These are phyloP conservation scores for Quadriops clusia DNA, from an alignment of 2,888 invertebrate genomes.

Conservation along the genomic window DNA sequence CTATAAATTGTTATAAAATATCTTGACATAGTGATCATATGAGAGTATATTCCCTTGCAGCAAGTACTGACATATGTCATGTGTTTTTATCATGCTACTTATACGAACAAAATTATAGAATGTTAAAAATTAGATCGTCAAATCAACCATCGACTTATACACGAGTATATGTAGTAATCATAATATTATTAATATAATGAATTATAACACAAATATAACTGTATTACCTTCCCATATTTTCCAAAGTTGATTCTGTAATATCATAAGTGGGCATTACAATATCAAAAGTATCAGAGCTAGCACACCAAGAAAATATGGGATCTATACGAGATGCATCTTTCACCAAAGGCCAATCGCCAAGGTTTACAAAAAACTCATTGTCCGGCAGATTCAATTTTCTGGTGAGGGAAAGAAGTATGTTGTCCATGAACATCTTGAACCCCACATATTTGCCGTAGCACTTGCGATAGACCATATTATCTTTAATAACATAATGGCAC, in stretches of 20 bases:
- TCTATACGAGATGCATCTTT: constrained; percentile 39
- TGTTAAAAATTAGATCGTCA: too few species aligned
- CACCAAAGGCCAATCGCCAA: constrained; percentile 92
- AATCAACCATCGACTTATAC: too few species aligned
- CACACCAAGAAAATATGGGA: constrained; percentile 95
- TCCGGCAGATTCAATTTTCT: constrained; percentile 76
- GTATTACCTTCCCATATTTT: constrained; percentile 86
- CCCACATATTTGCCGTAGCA: constrained; percentile 93
- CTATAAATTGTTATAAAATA: too few species aligned
- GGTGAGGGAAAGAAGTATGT: constrained; percentile 66
- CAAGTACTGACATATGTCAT: too few species aligned
- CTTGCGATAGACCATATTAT: constrained; percentile 71
- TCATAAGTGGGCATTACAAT: constrained; percentile 94
- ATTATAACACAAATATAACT: too few species aligned
- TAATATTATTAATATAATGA: too few species aligned
- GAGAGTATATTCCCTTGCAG: too few species aligned
- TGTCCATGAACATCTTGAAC: constrained; percentile 92
- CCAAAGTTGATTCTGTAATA: constrained; percentile 79
- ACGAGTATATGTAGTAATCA: too few species aligned
- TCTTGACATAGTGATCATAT: too few species aligned
- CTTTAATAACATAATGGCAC: constrained; percentile 78
- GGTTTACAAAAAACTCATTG: constrained; percentile 79
- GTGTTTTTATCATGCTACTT: too few species aligned
- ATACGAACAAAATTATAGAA: too few species aligned
- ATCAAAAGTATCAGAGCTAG: constrained; percentile 72